A percentile compares a stretch with the other conserved stretches of the same genome.
Evolutionary conservation across 2,797 vertebrate genomes (phyloP).

Genomic region (Darevskia nairensis): DNA sequence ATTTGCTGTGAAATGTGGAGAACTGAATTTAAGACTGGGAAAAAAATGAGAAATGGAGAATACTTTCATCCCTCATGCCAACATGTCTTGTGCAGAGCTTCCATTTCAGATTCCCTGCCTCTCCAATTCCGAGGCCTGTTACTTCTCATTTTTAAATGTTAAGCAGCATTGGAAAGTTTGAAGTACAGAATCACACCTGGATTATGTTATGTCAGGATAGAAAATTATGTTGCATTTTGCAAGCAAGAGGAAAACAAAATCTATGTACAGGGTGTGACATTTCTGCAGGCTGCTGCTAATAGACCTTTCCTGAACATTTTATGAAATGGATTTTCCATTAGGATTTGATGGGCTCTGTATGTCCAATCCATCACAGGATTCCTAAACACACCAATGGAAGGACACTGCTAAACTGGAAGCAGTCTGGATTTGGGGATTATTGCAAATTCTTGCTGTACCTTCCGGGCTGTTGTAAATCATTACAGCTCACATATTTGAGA

Average conservation of each 20-base stretch:
- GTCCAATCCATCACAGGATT: neutral
- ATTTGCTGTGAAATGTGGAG: too few species aligned
- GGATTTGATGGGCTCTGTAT: neutral
- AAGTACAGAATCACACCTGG: neutral
- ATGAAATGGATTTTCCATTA: constrained; percentile 6
- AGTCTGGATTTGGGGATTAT: neutral
- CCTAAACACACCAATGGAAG: neutral
- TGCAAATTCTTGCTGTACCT: neutral
- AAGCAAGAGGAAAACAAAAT: neutral
- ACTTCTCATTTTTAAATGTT: neutral
- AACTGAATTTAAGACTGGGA: too few species aligned
- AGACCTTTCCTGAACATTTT: neutral
- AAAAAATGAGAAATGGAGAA: too few species aligned
- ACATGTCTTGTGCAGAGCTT: neutral
- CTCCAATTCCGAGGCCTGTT: neutral
- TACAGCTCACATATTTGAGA: neutral
- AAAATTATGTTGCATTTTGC: neutral
- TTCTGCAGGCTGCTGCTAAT: neutral
- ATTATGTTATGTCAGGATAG: neutral
- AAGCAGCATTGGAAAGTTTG: neutral
- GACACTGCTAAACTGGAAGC: neutral
- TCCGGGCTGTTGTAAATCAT: neutral
- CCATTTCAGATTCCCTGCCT: neutral
- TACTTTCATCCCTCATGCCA: too few species aligned
- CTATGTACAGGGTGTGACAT: neutral